Evolutionary conservation across 2,797 vertebrate species (phyloP), one percentile per base, ranked within the genome.

Genomic region (Schizopygopsis malacanthus): DNA sequence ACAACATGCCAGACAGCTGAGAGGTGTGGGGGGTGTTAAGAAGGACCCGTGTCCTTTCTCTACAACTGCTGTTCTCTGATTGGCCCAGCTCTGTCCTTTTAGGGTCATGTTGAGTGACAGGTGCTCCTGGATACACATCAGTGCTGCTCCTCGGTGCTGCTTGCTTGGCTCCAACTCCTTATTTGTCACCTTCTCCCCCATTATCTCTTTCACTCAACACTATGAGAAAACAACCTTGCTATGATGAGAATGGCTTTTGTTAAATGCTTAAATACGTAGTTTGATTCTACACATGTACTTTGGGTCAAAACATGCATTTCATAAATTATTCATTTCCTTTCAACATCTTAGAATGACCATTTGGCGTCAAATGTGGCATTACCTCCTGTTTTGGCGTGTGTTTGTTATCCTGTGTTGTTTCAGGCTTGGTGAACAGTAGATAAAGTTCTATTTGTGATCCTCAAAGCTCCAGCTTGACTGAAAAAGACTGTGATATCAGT

Each of bases 61-160:
- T 91, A 89, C 91, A 89, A 92, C 91, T 90, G 91, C 85, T 45
- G 82, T 85, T 69, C 79, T 92, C 91, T 93, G 94, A 96, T 96
- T 95, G 95, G 95, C 92, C 93, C 92, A 87, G 56, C 86, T 86
- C 90, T 95, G 90, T 96, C 95, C 95, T 96, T 96, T 93, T 96
- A 96, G 93, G 95, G 95, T 91, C 93, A 91, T 95, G 88, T 88
- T 91, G 92, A 89, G 90, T 89, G 91, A 93, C 94, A 94, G 93
- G 93, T 95, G 93, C 91, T 93, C 88, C 89, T 13, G 85, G 80
- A 88, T 86, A 88, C 89, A 85, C 71, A 83, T 88, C 72, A 77
- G 89, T 82, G 41, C 79, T 67, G 87, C 72, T 90, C n/a, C 89
- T 85, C 83, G 56, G 84, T 61, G 86, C 87, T 87, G 72, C 50